Base-by-base conservation (phyloP, 1,140 invertebrate genomes). In the Panagrolaimus sp. region DNA sequence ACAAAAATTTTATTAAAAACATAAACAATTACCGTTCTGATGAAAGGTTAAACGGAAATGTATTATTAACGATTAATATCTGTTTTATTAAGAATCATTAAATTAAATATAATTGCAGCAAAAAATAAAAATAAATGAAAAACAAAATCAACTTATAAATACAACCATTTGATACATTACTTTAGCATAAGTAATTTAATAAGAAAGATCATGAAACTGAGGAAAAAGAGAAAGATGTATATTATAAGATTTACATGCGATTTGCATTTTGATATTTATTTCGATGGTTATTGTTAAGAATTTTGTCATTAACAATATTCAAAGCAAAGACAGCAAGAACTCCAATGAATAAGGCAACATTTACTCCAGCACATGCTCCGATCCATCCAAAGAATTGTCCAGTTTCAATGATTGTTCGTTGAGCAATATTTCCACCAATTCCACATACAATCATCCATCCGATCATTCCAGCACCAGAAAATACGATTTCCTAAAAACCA, bases 391-490 rank as follows among this genome's bases (percentile, higher is more conserved):
- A 75, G 31, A 48, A 67, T 47, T 78, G 51, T 20, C 74, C 76
- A 51, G 75, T 75, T 51, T 78, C 48, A 51, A 78, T 48, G 16
- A 76, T 76, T 67, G 76, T 77, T 23, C 67, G 25, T 25, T 76
- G 75, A 2, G 76, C 57, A n/a, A 77, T 69, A 23, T 51, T 78
- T n/a, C 68, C 73, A 20, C 69, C 73, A 45, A 78, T 77, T 20
- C 75, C 76, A 51, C 75, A 77, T 14, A 77, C 73, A 38, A 78
- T 42, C 73, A 77, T 78, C 74, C 75, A 77, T 43, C 75, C 72
- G n/a, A 77, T 78, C 48, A 76, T 70, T 42, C 76, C 75, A 11
- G 71, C 76, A 31, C 63, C 71, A 13, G 72, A 63, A 25, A 77
- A 76, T 0, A 77, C 71, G 16, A 77, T 73, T 68, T 77, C 75